Conservation (phyloP, 2,797 vertebrate genomes). For the Rhabdomys pumilio region DNA sequence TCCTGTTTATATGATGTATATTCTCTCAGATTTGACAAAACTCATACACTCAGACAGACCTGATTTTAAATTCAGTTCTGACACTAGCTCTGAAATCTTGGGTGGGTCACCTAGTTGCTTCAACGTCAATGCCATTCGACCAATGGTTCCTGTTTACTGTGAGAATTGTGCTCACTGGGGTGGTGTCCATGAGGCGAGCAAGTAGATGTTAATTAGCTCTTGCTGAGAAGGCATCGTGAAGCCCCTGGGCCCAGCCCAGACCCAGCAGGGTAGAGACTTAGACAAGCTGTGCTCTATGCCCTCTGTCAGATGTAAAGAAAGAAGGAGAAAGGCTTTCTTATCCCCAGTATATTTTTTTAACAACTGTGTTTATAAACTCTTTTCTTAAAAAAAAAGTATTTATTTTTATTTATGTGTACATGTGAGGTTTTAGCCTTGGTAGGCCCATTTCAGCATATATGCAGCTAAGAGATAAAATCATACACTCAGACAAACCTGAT, state of each 20-base stretch:
- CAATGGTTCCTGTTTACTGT: neutral
- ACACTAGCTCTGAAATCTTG: neutral
- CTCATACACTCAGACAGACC: neutral
- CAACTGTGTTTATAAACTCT: neutral
- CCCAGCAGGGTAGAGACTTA: neutral
- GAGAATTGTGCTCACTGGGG: neutral
- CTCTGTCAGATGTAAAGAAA: too few relatives aligned
- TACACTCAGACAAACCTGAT: neutral
- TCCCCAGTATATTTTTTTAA: too few relatives aligned
- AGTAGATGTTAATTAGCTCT: neutral
- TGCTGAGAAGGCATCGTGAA: neutral
- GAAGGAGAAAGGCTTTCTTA: too few relatives aligned
- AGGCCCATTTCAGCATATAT: neutral
- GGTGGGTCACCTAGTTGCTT: neutral
- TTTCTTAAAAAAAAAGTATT: neutral
- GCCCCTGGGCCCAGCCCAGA: neutral
- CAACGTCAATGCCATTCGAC: neutral
- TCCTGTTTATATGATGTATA: neutral
- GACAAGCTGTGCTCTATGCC: too few relatives aligned
- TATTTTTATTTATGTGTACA: neutral
- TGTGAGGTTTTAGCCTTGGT: neutral
- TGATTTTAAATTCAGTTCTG: slow-evolving; percentile 19
- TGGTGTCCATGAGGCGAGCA: neutral
- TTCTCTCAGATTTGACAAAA: slow-evolving; percentile 2
- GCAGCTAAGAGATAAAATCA: neutral